Conservation (phyloP, 2,113 vertebrate genomes). For the Pan paniscus region DNA sequence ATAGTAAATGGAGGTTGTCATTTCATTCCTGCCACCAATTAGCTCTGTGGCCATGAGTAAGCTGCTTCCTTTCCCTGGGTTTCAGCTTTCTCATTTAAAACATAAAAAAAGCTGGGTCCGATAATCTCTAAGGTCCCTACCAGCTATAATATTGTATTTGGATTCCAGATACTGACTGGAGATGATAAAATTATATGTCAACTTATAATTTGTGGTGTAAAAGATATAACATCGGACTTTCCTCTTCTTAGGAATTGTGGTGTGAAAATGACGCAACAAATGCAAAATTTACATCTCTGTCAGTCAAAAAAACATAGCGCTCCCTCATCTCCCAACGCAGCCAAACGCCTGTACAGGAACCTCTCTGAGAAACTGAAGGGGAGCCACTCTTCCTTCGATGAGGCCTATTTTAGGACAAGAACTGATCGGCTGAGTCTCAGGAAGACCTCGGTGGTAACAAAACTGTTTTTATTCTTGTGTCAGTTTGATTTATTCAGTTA, state of each 20-base stretch:
- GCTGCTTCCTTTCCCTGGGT: not conserved
- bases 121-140: not conserved
- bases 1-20: not conserved
- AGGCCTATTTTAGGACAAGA: slow-evolving; percentile 92
- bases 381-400: slow-evolving; percentile 94
- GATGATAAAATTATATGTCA: not conserved
- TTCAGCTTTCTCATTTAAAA: slow-evolving; percentile 8
- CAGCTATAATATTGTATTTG: slow-evolving; percentile 1
- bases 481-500: not conserved
- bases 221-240: not conserved
- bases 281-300: slow-evolving; percentile 94
- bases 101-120: not conserved
- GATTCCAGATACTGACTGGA: not conserved
- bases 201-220: slow-evolving; percentile 4
- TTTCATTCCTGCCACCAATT: slow-evolving; percentile 11
- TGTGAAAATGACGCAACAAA: slow-evolving; percentile 94
- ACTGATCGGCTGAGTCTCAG: slow-evolving; percentile 92
- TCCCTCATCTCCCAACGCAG: slow-evolving; percentile 94
- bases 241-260: slow-evolving; percentile 82
- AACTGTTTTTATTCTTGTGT: not conserved
- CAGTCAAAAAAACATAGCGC: slow-evolving; percentile 90
- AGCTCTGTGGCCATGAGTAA: not conserved
- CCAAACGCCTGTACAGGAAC: slow-evolving; percentile 96
- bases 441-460: slow-evolving; percentile 90
- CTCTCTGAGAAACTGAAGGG: slow-evolving; percentile 97